Evolutionary conservation across 2,888 invertebrate species (phyloP).

Genomic region (Drosophila infuscata): DNA sequence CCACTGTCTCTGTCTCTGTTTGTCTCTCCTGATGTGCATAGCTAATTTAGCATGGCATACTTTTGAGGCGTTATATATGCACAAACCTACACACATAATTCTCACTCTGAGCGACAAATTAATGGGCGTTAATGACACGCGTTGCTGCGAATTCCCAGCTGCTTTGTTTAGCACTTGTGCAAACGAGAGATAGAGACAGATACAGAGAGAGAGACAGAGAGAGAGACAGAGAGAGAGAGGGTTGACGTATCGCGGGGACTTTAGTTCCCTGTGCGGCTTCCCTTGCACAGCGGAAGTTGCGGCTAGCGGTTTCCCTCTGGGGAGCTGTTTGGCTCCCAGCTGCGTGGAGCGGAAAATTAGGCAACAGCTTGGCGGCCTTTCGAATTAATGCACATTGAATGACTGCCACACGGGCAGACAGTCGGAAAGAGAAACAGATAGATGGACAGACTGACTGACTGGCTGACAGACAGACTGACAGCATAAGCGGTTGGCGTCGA

Average conservation of each 20-base stretch:
- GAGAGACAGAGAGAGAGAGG: neutral
- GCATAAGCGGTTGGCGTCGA: slow-evolving; percentile 52
- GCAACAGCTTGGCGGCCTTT: slow-evolving; percentile 70
- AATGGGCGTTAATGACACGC: slow-evolving; percentile 75
- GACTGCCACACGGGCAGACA: slow-evolving; percentile 15
- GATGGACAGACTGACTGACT: neutral
- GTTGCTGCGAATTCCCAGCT: slow-evolving; percentile 28
- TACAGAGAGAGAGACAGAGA: neutral
- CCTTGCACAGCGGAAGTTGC: slow-evolving; percentile 66
- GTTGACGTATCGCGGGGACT: neutral
- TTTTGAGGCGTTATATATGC: slow-evolving; percentile 48
- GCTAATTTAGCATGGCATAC: slow-evolving; percentile 68
- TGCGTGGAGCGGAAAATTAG: slow-evolving; percentile 78
- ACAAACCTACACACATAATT: slow-evolving; percentile 49
- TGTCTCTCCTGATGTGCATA: slow-evolving; percentile 42
- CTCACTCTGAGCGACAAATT: slow-evolving; percentile 74
- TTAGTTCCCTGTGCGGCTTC: slow-evolving; percentile 53
- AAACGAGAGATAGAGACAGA: neutral
- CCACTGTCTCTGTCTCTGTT: neutral
- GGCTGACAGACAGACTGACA: slow-evolving; percentile 34
- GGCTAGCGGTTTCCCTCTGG: slow-evolving; percentile 39
- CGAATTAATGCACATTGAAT: slow-evolving; percentile 62
- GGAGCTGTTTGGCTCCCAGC: slow-evolving; percentile 36
- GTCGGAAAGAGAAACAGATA: neutral
- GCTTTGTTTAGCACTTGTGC: slow-evolving; percentile 50